phyloP scores from a whole-genome alignment of 2,888 invertebrate species.

The Baccha elongata region DNA sequence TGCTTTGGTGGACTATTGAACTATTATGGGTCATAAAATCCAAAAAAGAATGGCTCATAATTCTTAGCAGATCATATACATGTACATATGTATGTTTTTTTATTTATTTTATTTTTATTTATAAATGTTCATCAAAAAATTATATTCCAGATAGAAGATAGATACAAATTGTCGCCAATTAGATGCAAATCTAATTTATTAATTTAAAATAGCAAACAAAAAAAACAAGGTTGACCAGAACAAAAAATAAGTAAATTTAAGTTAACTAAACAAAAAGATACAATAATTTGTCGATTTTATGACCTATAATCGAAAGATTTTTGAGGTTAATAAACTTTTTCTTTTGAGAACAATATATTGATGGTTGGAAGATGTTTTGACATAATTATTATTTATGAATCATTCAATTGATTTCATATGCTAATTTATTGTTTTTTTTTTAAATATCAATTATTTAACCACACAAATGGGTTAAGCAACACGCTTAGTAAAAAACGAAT shows the following conservation, averaged over 20 bases:
- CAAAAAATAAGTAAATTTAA: neutral
- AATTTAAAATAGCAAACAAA: neutral
- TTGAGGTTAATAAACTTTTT: neutral
- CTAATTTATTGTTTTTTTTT: neutral
- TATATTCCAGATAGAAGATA: no score
- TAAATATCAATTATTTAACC: neutral
- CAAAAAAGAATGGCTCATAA: neutral
- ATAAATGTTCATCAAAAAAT: neutral
- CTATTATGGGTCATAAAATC: conserved; percentile 14
- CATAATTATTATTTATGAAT: neutral
- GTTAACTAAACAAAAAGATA: neutral
- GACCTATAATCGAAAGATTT: neutral
- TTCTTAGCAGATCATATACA: conserved; percentile 3
- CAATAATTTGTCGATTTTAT: conserved; percentile 7
- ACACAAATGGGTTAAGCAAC: neutral
- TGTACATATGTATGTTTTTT: no score
- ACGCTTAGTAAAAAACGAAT: neutral
- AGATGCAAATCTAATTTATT: conserved; percentile 3
- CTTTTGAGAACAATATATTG: neutral
- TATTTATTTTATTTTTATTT: neutral
- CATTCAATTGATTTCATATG: neutral
- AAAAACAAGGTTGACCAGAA: neutral
- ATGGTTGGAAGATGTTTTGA: neutral
- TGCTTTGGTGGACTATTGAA: no score
- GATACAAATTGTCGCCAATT: neutral